Conservation (phyloP, 2,797 vertebrate species). For the Cyprinella venusta region DNA sequence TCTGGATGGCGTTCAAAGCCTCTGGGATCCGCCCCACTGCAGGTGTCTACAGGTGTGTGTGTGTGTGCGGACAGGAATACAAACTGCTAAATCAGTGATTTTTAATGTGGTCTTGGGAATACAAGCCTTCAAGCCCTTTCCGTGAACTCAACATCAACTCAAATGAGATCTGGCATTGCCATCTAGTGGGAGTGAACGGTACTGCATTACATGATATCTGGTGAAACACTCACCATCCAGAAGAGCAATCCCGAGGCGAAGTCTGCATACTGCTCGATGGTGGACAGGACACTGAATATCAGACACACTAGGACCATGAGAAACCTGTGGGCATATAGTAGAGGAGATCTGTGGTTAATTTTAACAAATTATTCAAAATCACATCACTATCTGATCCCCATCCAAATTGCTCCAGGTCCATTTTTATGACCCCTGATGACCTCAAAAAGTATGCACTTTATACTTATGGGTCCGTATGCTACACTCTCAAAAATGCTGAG, state of each 20-base stretch:
- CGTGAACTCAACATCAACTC: background rate
- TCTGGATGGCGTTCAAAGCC: conserved; percentile 5
- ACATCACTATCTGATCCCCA: background rate
- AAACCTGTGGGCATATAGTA: conserved; percentile 63
- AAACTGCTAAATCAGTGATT: background rate
- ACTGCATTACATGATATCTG: conserved; percentile 62
- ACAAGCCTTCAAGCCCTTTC: background rate
- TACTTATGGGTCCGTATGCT: background rate
- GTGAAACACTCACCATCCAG: conserved; percentile 87
- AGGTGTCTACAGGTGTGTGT: background rate
- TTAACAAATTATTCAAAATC: background rate
- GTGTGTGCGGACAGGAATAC: background rate
- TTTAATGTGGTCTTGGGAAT: background rate
- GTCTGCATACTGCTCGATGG: conserved; percentile 88
- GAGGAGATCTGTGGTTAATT: background rate
- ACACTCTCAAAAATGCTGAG: no score
- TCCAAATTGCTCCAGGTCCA: no score
- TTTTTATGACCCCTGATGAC: background rate
- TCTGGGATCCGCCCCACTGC: background rate
- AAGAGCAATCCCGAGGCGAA: conserved; percentile 88
- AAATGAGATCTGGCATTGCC: conserved; percentile 70
- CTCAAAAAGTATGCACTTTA: background rate
- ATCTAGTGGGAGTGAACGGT: conserved; percentile 68
- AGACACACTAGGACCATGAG: conserved; percentile 89
- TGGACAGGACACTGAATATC: conserved; percentile 91